These are phyloP conservation scores for Spodoptera litura DNA, from an alignment of 1,140 invertebrate genomes.

Conservation along the genomic window DNA sequence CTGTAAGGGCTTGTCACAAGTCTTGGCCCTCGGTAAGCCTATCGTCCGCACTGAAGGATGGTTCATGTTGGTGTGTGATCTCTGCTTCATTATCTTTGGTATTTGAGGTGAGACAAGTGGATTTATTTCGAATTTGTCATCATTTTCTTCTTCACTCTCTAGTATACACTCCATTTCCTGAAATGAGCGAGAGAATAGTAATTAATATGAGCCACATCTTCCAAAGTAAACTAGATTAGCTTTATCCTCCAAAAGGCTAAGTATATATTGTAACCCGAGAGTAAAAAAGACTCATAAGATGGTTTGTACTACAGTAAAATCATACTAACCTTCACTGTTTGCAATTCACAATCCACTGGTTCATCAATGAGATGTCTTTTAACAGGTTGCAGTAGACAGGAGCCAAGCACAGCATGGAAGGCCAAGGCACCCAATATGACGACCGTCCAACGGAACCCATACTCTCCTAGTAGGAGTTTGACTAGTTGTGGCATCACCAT, in stretches of 20 bases:
- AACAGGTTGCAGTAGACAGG: slow-evolving; percentile 89
- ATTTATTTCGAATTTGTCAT: slow-evolving; percentile 83
- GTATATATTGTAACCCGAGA: no score
- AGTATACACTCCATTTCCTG: slow-evolving; percentile 88
- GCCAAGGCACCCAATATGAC: slow-evolving; percentile 89
- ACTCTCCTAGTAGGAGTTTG: slow-evolving; percentile 87
- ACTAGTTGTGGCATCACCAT: slow-evolving; percentile 92
- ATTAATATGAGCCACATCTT: neutral
- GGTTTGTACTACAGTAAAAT: no score
- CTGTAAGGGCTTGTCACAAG: slow-evolving; percentile 85
- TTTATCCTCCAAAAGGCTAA: no score
- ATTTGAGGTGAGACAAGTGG: slow-evolving; percentile 77
- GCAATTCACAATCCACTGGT: slow-evolving; percentile 86
- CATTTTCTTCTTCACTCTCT: slow-evolving; percentile 87
- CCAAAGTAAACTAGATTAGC: neutral
- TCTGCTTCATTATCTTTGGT: slow-evolving; percentile 76
- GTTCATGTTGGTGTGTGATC: slow-evolving; percentile 78
- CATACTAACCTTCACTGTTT: slow-evolving; percentile 79
- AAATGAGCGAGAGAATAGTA: slow-evolving; percentile 45
- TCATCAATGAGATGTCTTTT: slow-evolving; percentile 89
- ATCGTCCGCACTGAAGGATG: slow-evolving; percentile 78
- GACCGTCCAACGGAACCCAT: slow-evolving; percentile 89
- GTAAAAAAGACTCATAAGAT: no score
- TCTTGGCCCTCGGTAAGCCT: slow-evolving; percentile 80
- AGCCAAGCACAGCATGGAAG: slow-evolving; percentile 89